These are phyloP conservation scores for Phrixothrix hirtus DNA, from an alignment of 2,888 invertebrate genomes.

Conservation along the genomic window DNA sequence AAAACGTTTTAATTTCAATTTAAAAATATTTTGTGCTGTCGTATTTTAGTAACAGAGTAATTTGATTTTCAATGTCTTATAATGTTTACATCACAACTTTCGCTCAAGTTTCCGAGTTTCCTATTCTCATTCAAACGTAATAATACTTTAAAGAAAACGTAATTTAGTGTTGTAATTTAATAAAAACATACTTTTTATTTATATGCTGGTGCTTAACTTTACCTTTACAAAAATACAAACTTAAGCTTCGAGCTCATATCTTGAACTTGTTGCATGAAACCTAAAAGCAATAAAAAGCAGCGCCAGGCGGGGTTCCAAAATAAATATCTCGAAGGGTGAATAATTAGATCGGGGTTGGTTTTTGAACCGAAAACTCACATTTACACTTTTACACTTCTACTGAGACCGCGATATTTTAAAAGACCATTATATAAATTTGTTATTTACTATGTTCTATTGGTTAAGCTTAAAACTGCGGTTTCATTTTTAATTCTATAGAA, in stretches of 20 bases:
- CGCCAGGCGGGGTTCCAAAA: conserved; percentile 18
- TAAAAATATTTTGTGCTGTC: conserved; percentile 1
- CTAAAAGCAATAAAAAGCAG: conserved; percentile 14
- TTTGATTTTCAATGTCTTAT: not conserved
- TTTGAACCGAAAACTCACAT: conserved; percentile 6
- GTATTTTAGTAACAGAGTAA: conserved; percentile 6
- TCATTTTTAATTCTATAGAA: no score
- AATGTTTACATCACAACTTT: not conserved
- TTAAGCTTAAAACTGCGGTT: no score
- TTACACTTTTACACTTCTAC: no score
- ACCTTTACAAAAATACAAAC: no score
- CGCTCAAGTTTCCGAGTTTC: not conserved
- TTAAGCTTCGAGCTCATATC: conserved; percentile 2
- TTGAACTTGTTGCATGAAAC: conserved; percentile 19
- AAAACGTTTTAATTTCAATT: conserved; percentile 15
- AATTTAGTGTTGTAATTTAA: no score
- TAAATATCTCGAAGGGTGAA: conserved; percentile 21
- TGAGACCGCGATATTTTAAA: no score
- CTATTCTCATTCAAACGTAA: no score
- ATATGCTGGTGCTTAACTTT: no score
- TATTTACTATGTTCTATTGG: no score
- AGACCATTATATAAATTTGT: no score
- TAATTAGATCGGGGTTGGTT: conserved; percentile 17
- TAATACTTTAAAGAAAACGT: no score
- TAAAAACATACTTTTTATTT: no score